Percentiles rank a stretch among this genome's conserved stretches.
Evolutionary conservation across 2,888 invertebrate species (phyloP).

Genomic region (Cybosia mesomella): DNA sequence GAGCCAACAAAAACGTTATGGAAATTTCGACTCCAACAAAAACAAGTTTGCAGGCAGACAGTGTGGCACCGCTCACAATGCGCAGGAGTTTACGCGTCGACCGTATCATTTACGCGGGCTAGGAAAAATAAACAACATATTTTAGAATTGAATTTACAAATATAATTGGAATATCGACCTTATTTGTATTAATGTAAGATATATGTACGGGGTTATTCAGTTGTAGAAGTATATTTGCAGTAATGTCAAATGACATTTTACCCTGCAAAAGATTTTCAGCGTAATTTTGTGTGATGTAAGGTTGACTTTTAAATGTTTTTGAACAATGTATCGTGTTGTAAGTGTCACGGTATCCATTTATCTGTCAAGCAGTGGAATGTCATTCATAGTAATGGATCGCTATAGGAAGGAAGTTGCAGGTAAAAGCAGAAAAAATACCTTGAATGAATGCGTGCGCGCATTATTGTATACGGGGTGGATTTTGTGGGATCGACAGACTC

Average conservation of each 20-base stretch:
- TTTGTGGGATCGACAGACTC: slow-evolving; percentile 55
- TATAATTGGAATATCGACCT: slow-evolving; percentile 16
- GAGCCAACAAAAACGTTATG: slow-evolving; percentile 56
- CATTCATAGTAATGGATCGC: slow-evolving; percentile 82
- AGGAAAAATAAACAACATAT: slow-evolving; percentile 57
- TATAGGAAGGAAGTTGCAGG: slow-evolving; percentile 86
- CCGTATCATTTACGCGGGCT: slow-evolving; percentile 58
- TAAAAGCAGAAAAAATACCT: slow-evolving; percentile 70
- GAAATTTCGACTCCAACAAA: slow-evolving; percentile 61
- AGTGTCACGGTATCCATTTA: slow-evolving; percentile 77
- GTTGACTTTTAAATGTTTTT: slow-evolving; percentile 35
- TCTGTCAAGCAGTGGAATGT: slow-evolving; percentile 81
- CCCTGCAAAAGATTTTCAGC: slow-evolving; percentile 42
- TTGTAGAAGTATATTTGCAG: slow-evolving; percentile 24
- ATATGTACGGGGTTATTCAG: background rate
- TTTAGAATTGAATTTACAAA: background rate
- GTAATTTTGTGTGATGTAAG: slow-evolving; percentile 29
- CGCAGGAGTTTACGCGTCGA: slow-evolving; percentile 60
- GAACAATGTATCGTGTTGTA: slow-evolving; percentile 52
- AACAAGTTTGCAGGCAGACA: slow-evolving; percentile 70
- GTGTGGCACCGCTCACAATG: slow-evolving; percentile 80
- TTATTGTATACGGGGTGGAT: slow-evolving; percentile 57
- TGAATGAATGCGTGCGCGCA: slow-evolving; percentile 69
- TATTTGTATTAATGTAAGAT: fast-evolving
- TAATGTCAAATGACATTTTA: slow-evolving; percentile 27